Base-by-base conservation (phyloP, 2,113 vertebrate genomes). In the Pomatostomus ruficeps region DNA sequence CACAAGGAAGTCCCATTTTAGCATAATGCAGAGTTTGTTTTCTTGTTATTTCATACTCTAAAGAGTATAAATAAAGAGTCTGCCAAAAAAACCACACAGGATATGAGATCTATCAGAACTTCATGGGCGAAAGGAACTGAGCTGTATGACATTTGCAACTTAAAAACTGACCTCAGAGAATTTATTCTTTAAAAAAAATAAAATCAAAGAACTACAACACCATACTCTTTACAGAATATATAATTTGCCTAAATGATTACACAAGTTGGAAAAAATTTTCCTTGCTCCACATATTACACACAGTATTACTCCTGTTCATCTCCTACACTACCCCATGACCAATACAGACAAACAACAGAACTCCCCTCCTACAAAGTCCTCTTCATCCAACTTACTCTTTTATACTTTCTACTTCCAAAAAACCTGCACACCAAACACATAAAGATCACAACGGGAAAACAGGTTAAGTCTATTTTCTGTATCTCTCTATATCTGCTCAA, bases 41-140 rank as follows among this genome's bases (percentile, higher is more conserved):
- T 95, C 74, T 90, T 90, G 90, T 93, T 97, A 94, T 90, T 97
- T 90, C 81, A 90, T 96, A 67, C 82, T 59, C 82, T 40, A 75
- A 86, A 84, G 78, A 72, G 88, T 88, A 93, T 49, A 96, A 96
- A 94, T 77, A 91, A 79, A 96, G 82, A 45, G 59, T 11, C 45
- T 68, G 90, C 79, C 91, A 96, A 93, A 75, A 82, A 83, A 74
- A 42, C 0, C 40, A 76, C 65, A 83, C 57, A 78, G 82, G 88
- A 86, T 94, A 96, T 61, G 72, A 91, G 88, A 90, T 80, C 90
- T 83, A 84, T 86, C 82, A 83, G 88, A 93, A 83, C 57, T 35
- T 90, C 82, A 86, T 0, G 57, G 85, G 75, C 25, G 12, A 94
- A 83, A 62, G 52, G 55, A 94, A 80, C 25, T 10, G 79, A 93